Conservation (phyloP, 2,888 invertebrate species). For the Drosophila conformis region DNA sequence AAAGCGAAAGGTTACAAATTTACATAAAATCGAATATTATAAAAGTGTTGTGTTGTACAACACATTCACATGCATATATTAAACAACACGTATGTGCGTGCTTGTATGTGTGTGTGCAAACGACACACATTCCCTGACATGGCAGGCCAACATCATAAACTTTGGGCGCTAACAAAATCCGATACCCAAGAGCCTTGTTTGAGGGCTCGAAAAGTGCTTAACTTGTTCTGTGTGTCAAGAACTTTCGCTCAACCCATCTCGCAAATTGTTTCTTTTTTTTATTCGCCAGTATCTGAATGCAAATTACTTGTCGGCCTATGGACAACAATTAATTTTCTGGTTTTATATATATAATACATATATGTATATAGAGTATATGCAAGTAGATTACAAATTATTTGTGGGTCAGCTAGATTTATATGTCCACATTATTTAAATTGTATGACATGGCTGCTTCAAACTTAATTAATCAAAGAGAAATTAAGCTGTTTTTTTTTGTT, state of each 20-base stretch:
- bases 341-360: not conserved
- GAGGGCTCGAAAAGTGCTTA: slow-evolving; percentile 36
- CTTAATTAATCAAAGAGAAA: not conserved
- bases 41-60: slow-evolving; percentile 31
- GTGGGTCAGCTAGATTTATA: not conserved
- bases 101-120: slow-evolving; percentile 5
- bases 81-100: slow-evolving; percentile 1
- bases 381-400: not conserved
- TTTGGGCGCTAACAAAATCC: slow-evolving; percentile 23
- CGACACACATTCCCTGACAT: slow-evolving; percentile 50
- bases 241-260: slow-evolving; percentile 35
- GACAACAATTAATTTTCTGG: not conserved
- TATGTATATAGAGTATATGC: not conserved
- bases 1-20: slow-evolving; percentile 71
- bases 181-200: slow-evolving; percentile 28
- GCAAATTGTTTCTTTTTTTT: not conserved
- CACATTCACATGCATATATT: slow-evolving; percentile 8
- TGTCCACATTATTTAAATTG: not conserved
- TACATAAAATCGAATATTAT: slow-evolving; percentile 73
- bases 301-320: not conserved
- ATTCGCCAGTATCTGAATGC: not conserved
- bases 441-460: not conserved
- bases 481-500: not conserved
- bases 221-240: slow-evolving; percentile 43
- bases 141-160: slow-evolving; percentile 49